Evolutionary conservation across 2,113 vertebrate genomes (phyloP).

Genomic region (Macheiramphus alcinus): DNA sequence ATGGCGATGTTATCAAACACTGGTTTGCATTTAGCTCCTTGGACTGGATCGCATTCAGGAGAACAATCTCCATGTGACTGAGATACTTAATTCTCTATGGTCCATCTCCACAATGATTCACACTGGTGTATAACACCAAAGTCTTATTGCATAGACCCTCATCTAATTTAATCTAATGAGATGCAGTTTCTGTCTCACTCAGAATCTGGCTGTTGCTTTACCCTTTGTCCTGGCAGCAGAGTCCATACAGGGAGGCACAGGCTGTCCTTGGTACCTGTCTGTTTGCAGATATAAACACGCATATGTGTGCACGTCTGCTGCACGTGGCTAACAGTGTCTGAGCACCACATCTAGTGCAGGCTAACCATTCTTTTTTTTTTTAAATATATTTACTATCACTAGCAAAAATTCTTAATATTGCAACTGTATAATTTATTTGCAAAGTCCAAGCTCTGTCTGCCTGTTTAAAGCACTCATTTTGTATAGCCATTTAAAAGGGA

Average conservation of each 20-base stretch:
- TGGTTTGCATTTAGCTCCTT: not conserved
- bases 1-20: not conserved
- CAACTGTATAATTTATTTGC: not conserved
- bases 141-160: not conserved
- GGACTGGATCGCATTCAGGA: not conserved
- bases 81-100: not conserved
- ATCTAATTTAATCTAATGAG: not conserved
- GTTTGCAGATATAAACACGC: fast-evolving
- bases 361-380: not conserved
- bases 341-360: not conserved
- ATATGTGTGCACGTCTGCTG: fast-evolving
- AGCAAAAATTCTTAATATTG: not conserved
- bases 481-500: not conserved
- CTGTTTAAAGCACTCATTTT: not conserved
- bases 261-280: not conserved
- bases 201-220: not conserved
- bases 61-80: not conserved
- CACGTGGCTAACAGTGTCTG: not conserved
- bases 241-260: not conserved
- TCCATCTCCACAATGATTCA: not conserved
- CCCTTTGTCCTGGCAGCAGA: not conserved
- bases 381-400: not conserved
- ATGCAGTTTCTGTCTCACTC: not conserved
- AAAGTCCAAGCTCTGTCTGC: not conserved
- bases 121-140: not conserved